These are phyloP conservation scores for Melanotaenia maccullochi DNA, from an alignment of 2,797 vertebrate genomes.

Conservation along the genomic window DNA sequence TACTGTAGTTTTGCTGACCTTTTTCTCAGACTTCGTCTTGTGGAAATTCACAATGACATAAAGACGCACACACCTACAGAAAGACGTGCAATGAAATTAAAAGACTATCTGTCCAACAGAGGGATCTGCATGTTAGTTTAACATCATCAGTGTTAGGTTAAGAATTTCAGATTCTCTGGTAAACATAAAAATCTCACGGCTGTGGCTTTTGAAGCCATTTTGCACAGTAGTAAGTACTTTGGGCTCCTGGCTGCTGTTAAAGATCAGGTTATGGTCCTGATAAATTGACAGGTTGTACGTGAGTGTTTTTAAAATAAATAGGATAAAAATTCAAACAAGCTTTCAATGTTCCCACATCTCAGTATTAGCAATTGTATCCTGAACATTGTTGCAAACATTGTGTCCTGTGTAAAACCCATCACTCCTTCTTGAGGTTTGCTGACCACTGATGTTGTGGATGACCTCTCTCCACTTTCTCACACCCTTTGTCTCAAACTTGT, in stretches of 20 bases:
- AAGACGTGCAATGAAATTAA: too few species aligned
- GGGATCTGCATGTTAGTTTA: too few species aligned
- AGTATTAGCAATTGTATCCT: constrained; percentile 16
- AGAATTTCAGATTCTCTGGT: too few species aligned
- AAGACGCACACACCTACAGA: too few species aligned
- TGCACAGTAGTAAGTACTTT: too few species aligned
- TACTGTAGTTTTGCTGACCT: neutral
- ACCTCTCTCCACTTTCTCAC: constrained; percentile 66
- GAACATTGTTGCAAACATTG: constrained; percentile 11
- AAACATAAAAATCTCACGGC: too few species aligned
- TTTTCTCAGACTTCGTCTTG: neutral
- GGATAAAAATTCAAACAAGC: constrained; percentile 7
- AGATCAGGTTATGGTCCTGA: too few species aligned
- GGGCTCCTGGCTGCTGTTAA: too few species aligned
- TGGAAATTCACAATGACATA: neutral
- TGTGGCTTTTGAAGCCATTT: too few species aligned
- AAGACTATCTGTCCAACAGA: too few species aligned
- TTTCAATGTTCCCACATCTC: constrained; percentile 9
- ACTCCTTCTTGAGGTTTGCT: constrained; percentile 53
- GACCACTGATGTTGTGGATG: constrained; percentile 64
- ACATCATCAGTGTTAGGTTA: too few species aligned
- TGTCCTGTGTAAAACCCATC: constrained; percentile 38
- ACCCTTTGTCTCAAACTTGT: constrained; percentile 47
- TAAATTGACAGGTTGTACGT: neutral
- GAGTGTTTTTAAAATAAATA: neutral